phyloP scores from a whole-genome alignment of 92 coral and sea anemone genomes.

The Muricea muricata region DNA sequence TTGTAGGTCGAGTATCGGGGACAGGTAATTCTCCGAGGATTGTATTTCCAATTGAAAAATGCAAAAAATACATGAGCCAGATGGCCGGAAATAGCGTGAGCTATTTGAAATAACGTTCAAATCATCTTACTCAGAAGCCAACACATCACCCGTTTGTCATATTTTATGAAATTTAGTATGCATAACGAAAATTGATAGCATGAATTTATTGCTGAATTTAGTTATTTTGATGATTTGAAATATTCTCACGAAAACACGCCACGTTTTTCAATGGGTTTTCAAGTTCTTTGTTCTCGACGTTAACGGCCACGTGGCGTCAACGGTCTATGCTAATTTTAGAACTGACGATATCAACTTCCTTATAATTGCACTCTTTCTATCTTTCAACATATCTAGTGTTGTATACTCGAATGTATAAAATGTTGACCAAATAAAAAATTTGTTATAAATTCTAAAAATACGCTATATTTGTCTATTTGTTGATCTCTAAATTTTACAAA shows the following conservation, averaged over 20 bases:
- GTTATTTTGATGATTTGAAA: neutral
- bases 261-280: conserved; percentile 21
- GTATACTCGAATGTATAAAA: neutral
- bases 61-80: neutral
- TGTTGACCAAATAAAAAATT: neutral
- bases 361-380: neutral
- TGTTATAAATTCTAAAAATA: conserved; percentile 9
- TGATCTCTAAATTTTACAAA: neutral
- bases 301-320: conserved; percentile 42
- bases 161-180: too few species aligned
- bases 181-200: neutral
- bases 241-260: conserved; percentile 41
- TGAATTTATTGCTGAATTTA: conserved; percentile 18
- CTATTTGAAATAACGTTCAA: neutral
- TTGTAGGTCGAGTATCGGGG: neutral
- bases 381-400: neutral
- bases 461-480: neutral
- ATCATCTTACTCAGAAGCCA: neutral
- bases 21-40: neutral
- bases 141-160: neutral
- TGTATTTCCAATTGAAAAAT: neutral
- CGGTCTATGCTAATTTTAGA: conserved; percentile 31
- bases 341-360: conserved; percentile 8
- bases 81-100: neutral
- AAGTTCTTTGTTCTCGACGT: conserved; percentile 31